Conservation (phyloP, 2,888 invertebrate genomes). For the Tetragnatha montana region DNA sequence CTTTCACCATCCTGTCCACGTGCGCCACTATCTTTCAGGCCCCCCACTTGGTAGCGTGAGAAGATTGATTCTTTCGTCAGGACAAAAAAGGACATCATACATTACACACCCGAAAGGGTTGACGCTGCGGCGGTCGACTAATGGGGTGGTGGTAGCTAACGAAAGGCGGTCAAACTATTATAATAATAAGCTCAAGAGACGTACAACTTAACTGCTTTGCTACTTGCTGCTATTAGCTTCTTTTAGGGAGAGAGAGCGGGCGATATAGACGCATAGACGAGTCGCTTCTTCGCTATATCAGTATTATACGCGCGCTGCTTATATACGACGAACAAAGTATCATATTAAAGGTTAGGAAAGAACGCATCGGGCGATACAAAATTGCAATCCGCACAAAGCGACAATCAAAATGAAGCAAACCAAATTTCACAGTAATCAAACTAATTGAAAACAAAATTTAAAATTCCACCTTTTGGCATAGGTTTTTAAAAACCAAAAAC, state of each 20-base stretch:
- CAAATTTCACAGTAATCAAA: too few species aligned
- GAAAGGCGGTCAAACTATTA: background rate
- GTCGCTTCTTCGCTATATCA: too few species aligned
- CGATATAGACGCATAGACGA: too few species aligned
- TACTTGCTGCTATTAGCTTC: background rate
- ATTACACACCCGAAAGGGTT: background rate
- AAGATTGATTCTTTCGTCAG: slow-evolving; percentile 74
- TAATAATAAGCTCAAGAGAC: background rate
- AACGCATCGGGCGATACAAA: too few species aligned
- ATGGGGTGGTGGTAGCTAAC: background rate
- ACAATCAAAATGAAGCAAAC: too few species aligned
- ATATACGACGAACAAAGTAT: too few species aligned
- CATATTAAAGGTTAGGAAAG: too few species aligned
- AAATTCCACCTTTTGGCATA: too few species aligned
- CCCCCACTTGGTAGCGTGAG: slow-evolving; percentile 96
- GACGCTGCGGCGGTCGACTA: slow-evolving; percentile 28
- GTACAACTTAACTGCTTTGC: background rate
- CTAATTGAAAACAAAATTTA: too few species aligned
- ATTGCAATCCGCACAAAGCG: too few species aligned
- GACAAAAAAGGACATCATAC: slow-evolving; percentile 61
- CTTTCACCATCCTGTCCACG: slow-evolving; percentile 94
- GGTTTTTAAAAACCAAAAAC: too few species aligned
- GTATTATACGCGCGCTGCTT: too few species aligned
- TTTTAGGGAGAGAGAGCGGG: background rate
- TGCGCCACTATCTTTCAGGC: slow-evolving; percentile 93